Base-by-base conservation (phyloP, 2,113 vertebrate genomes). In the Equus przewalskii region DNA sequence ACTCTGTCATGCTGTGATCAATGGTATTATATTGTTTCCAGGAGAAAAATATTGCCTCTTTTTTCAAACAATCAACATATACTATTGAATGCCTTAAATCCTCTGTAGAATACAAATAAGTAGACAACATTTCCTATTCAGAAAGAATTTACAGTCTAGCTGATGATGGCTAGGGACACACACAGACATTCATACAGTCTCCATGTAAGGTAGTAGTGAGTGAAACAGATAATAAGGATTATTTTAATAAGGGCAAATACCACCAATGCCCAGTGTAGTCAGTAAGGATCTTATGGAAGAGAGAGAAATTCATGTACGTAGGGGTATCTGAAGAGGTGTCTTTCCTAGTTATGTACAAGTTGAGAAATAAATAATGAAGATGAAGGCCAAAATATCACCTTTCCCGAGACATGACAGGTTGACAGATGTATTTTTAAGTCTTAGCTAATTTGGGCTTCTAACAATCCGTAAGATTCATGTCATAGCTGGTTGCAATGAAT, bases 321-420 rank as follows among this genome's bases (percentile, higher is more conserved):
- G 75, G 19, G 22, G 12, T 70, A 54, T 85, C 49, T 83, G 49
- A 95, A 95, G 41, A 80, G 54, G 6, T n/a, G 30, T 9, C 70
- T 8, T 96, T 81, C 75, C n/a, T 72, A 62, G 19, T 89, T 92
- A 79, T 69, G 16, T 94, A 84, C 41, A 73, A 54, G 22, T 36
- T 84, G 41, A 91, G 49, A 92, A 95, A 89, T 56, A 72, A 72
- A 80, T 83, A 89, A 58, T 67, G 28, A 94, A 91, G 26, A 76
- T 83, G 46, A 75, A 96, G 41, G 54, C 28, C 36, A 67, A 67
- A 92, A 72, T 64, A 46, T 54, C 21, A 67, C 70, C 70, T 73
- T 76, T 94, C 49, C 46, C 65, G 19, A 46, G 24, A 69, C 41
- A 92, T 14, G 33, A 60, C 46, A 51, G 11, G n/a, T 51, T 64